These are phyloP conservation scores for Ophion costatus DNA, from an alignment of 2,888 invertebrate species.

Conservation along the genomic window DNA sequence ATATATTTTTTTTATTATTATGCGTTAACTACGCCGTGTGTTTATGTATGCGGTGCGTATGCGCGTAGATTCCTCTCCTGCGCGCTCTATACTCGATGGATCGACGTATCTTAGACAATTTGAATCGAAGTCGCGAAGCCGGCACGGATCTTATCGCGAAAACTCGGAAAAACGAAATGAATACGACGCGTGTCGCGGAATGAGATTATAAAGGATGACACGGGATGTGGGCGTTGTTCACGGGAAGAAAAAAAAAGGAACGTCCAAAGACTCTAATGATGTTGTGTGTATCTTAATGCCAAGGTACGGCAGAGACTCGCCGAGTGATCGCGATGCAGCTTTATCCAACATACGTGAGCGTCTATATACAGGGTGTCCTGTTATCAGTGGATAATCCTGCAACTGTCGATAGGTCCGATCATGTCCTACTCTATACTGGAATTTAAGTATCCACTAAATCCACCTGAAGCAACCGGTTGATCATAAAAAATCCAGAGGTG, in stretches of 20 bases:
- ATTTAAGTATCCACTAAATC: no score
- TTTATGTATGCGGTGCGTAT: not conserved
- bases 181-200: conserved; percentile 53
- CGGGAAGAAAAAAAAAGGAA: conserved; percentile 16
- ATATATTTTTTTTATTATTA: not conserved
- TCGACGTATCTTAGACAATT: not conserved
- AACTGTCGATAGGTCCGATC: no score
- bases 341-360: not conserved
- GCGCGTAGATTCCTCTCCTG: not conserved
- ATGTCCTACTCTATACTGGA: no score
- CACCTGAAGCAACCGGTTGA: no score
- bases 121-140: not conserved
- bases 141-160: conserved; percentile 51
- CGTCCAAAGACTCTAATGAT: conserved; percentile 46
- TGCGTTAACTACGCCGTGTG: not conserved
- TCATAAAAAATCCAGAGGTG: no score
- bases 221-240: conserved; percentile 79
- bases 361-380: no score
- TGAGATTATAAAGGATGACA: conserved; percentile 75
- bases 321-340: conserved; percentile 42
- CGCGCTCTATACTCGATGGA: conserved; percentile 8
- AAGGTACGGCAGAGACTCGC: conserved; percentile 61
- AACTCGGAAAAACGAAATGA: conserved; percentile 62
- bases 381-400: no score
- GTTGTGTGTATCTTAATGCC: conserved; percentile 68